phyloP scores from a whole-genome alignment of 2,888 invertebrate species.

The Trachelus tabidus region DNA sequence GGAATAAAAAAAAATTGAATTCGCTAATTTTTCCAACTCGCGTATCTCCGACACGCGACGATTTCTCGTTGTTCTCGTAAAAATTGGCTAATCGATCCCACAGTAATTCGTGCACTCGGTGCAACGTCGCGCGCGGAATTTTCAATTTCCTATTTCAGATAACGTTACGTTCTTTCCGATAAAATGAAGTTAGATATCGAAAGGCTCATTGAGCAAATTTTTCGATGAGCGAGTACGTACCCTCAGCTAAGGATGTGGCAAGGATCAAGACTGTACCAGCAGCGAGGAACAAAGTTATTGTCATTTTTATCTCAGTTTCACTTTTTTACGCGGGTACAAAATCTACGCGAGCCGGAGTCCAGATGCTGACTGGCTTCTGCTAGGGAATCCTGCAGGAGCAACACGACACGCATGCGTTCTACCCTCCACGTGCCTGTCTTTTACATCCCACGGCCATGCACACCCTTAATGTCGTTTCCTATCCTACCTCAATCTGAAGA shows the following conservation, averaged over 20 bases:
- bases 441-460: slow-evolving; percentile 38
- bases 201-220: neutral
- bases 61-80: neutral
- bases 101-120: neutral
- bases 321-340: slow-evolving; percentile 34
- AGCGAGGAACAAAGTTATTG: slow-evolving; percentile 27
- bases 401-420: slow-evolving; percentile 60
- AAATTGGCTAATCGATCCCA: neutral
- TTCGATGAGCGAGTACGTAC: slow-evolving; percentile 22
- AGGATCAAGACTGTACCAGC: slow-evolving; percentile 22
- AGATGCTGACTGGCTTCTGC: slow-evolving; percentile 57
- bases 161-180: neutral
- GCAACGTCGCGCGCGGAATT: neutral
- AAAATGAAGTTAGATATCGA: neutral
- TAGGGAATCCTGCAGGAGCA: slow-evolving; percentile 54
- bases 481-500: slow-evolving; percentile 28
- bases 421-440: slow-evolving; percentile 53
- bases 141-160: neutral
- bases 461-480: slow-evolving; percentile 5
- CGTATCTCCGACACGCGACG: neutral
- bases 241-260: slow-evolving; percentile 25
- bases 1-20: neutral
- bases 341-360: slow-evolving; percentile 54
- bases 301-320: slow-evolving; percentile 31
- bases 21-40: neutral